These are phyloP conservation scores for Notothenia rossii DNA, from an alignment of 2,113 vertebrate species.

Conservation along the genomic window DNA sequence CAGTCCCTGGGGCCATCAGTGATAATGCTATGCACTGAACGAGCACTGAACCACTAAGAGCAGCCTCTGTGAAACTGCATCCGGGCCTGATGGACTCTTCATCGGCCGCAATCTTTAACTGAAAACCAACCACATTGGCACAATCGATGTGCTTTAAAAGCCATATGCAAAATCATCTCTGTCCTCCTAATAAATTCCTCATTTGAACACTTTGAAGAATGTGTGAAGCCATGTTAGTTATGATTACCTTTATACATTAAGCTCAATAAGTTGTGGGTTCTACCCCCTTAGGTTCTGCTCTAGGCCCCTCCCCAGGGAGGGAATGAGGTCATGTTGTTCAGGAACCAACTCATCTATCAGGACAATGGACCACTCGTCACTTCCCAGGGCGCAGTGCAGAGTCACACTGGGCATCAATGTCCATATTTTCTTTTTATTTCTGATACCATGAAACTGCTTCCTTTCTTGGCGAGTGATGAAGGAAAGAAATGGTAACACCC, in stretches of 20 bases:
- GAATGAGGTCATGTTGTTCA: slow-evolving; percentile 79
- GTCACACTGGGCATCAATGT: slow-evolving; percentile 62
- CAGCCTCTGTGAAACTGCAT: background rate
- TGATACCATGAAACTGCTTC: slow-evolving; percentile 64
- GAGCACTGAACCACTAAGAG: slow-evolving; percentile 2
- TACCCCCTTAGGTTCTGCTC: slow-evolving; percentile 29
- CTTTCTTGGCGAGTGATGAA: slow-evolving; percentile 49
- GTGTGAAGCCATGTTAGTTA: background rate
- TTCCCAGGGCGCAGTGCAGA: slow-evolving; percentile 61
- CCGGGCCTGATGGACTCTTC: background rate
- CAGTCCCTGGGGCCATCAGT: slow-evolving; percentile 42
- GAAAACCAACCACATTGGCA: background rate
- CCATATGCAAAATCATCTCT: background rate
- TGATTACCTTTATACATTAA: background rate
- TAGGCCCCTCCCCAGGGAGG: slow-evolving; percentile 23
- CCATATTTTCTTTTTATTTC: slow-evolving; percentile 52
- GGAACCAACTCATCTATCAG: slow-evolving; percentile 75
- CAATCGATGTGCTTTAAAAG: slow-evolving; percentile 43
- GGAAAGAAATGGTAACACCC: slow-evolving; percentile 64
- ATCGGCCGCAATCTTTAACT: slow-evolving; percentile 19
- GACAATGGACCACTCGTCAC: slow-evolving; percentile 70
- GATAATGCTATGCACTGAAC: slow-evolving; percentile 12
- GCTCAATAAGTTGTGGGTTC: slow-evolving; percentile 14
- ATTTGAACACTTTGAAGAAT: background rate
- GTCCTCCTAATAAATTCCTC: background rate